Base-by-base conservation (phyloP, 2,888 invertebrate genomes). In the Operophtera brumata region DNA sequence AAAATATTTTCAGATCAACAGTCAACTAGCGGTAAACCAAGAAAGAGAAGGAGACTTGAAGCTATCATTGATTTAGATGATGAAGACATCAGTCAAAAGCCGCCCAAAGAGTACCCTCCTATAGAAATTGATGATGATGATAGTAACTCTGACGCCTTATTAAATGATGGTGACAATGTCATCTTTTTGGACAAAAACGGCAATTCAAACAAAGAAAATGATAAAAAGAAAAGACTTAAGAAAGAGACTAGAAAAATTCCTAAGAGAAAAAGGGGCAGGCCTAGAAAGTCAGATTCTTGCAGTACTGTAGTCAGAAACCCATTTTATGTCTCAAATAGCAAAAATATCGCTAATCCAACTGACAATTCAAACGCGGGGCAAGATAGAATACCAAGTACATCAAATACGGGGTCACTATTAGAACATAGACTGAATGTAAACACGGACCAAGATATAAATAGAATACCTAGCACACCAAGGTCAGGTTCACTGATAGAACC, bases 11-110 rank as follows among this genome's bases (percentile, higher is more conserved):
- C 42, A 52, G 52, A 28, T 36, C 25, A 28, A 26, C 26, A 28
- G 34, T 40, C 47, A 11, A 47, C 25, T 4, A 42, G 71, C 58
- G 9, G 55, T 30, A 35, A 14, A 42, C 35, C 41, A 37, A 28
- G 14, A 14, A 68, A 71, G 49, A 64, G 62, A 35, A 37, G 43
- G 45, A 71, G 69, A 44, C 45, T 58, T 57, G 65, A 66, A 9
- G 20, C 20, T 49, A 34, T 70, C 25, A 73, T 73, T 53, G 55
- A 62, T 41, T 58, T 73, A 47, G 73, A 67, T 54, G 57, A 65
- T 60, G 39, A 39, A 30, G 7, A 30, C 7, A 30, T 9, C 6
- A n/a, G 20, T 6, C 20, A 39, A 25, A 39, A 12, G 0, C 6
- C 1, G n/a, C n/a, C 1, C 7, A 48, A 48, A 41, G 52, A 45